These are phyloP conservation scores for Strigops habroptila DNA, from an alignment of 2,113 vertebrate species.

Conservation along the genomic window DNA sequence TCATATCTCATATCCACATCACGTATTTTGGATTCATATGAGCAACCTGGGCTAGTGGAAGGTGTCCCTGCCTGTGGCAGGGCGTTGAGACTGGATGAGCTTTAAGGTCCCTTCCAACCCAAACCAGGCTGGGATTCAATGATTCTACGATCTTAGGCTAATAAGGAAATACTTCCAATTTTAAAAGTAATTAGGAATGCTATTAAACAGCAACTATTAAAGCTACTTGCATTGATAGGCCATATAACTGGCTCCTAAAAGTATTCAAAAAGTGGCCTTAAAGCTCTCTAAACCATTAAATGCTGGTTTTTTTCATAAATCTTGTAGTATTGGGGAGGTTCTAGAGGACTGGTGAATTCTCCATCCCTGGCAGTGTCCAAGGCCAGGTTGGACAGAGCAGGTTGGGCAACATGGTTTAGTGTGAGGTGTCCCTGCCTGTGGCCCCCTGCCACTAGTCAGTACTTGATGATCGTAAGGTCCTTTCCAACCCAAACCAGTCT, in stretches of 20 bases:
- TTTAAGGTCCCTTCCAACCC: too few species aligned
- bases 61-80: too few species aligned
- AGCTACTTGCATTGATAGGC: background rate
- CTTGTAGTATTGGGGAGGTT: background rate
- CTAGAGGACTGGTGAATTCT: background rate
- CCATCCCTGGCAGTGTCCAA: background rate
- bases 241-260: background rate
- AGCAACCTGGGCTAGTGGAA: too few species aligned
- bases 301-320: background rate
- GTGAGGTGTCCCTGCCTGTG: background rate
- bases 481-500: background rate
- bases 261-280: background rate
- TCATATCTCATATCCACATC: background rate
- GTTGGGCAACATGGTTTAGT: background rate
- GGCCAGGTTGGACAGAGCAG: fast-evolving
- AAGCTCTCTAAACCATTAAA: background rate
- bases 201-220: background rate
- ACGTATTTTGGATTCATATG: too few species aligned
- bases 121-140: too few species aligned
- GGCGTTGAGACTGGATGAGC: too few species aligned
- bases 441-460: too few species aligned
- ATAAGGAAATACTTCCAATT: background rate
- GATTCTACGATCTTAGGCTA: background rate
- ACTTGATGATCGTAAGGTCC: background rate
- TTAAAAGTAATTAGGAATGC: background rate